Evolutionary conservation across 2,888 invertebrate species (phyloP).

Genomic region (Clanis bilineata): DNA sequence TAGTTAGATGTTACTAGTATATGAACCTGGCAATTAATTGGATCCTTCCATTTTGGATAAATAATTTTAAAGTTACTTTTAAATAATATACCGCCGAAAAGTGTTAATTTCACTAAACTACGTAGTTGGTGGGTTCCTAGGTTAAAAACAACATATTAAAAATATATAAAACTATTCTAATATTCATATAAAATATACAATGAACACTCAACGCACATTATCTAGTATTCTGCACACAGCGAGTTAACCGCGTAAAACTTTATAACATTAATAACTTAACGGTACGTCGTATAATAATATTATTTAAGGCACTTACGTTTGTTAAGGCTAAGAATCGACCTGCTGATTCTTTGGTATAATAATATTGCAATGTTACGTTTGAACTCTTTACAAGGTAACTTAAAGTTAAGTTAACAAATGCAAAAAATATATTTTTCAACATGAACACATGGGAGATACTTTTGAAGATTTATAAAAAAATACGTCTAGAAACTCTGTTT

Average conservation of each 20-base stretch:
- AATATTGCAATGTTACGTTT: slow-evolving; percentile 68
- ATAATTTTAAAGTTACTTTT: neutral
- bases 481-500: slow-evolving; percentile 5
- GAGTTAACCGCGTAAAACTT: slow-evolving; percentile 12
- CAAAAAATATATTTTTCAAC: slow-evolving; percentile 42
- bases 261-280: slow-evolving; percentile 56
- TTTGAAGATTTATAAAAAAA: slow-evolving; percentile 23
- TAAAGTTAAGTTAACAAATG: slow-evolving; percentile 71
- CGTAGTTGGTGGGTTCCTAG: slow-evolving; percentile 51
- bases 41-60: neutral
- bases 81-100: slow-evolving; percentile 12
- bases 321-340: slow-evolving; percentile 70
- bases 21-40: neutral
- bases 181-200: slow-evolving; percentile 36
- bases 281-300: slow-evolving; percentile 39
- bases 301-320: slow-evolving; percentile 56
- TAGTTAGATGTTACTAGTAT: too few species aligned
- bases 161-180: slow-evolving; percentile 43
- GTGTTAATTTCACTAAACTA: slow-evolving; percentile 41
- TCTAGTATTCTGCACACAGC: slow-evolving; percentile 7
- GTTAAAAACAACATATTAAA: slow-evolving; percentile 43
- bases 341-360: slow-evolving; percentile 75
- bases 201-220: slow-evolving; percentile 45
- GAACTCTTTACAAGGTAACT: slow-evolving; percentile 75
- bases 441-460: slow-evolving; percentile 61